Conservation (phyloP, 2,113 vertebrate species). For the Ceuthmochares aereus region DNA sequence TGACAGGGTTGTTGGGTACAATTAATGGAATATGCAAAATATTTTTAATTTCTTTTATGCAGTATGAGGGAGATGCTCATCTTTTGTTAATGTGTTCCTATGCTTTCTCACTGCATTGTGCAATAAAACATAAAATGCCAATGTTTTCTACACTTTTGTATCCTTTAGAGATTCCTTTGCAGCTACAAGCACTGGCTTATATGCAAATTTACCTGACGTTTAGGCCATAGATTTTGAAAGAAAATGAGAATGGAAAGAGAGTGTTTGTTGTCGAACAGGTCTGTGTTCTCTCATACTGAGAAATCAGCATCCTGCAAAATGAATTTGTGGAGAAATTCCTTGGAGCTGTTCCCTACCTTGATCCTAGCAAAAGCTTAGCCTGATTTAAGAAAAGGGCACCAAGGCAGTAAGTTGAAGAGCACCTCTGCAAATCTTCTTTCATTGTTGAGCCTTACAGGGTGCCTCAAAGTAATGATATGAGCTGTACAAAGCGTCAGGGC, state of each 20-base stretch:
- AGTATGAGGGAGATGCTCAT: neutral
- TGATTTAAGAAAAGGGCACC: neutral
- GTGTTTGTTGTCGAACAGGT: slow-evolving; percentile 12
- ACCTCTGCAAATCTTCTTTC: neutral
- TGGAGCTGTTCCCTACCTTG: neutral
- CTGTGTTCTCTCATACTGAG: slow-evolving; percentile 42
- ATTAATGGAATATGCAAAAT: neutral
- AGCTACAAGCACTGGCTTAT: neutral
- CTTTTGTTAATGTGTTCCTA: neutral
- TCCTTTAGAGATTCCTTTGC: neutral
- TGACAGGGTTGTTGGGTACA: neutral
- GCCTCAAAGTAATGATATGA: neutral
- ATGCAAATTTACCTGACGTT: slow-evolving; percentile 46
- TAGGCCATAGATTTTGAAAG: slow-evolving; percentile 25
- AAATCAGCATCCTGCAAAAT: slow-evolving; percentile 50
- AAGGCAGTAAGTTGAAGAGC: neutral
- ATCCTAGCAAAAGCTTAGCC: neutral
- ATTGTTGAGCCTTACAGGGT: neutral
- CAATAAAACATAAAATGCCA: neutral
- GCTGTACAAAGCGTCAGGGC: neutral
- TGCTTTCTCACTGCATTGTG: neutral
- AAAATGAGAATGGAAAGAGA: slow-evolving; percentile 27
- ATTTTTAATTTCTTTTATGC: neutral
- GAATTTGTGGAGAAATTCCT: slow-evolving; percentile 25
- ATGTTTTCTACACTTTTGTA: neutral